Conservation (phyloP, 2,888 invertebrate species). For the Lutraria lutraria region DNA sequence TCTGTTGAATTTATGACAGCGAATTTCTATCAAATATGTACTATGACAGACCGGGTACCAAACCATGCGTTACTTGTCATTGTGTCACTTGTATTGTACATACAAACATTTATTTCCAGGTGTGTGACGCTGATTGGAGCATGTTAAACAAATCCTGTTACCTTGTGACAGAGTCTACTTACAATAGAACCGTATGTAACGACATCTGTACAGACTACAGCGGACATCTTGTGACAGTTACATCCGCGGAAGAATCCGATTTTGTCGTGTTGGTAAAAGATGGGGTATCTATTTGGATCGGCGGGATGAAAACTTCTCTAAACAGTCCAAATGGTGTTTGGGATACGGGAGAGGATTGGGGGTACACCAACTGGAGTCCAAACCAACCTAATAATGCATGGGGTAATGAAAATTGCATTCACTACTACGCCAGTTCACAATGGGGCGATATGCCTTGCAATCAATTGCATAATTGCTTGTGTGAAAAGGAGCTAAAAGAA, state of each 20-base stretch:
- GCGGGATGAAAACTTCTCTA: background rate
- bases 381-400: background rate
- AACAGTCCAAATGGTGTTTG: background rate
- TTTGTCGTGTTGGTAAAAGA: background rate
- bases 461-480: background rate
- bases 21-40: too few species aligned
- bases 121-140: background rate
- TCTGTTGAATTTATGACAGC: too few species aligned
- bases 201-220: background rate
- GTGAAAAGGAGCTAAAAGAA: background rate
- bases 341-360: constrained; percentile 1
- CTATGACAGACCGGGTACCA: too few species aligned
- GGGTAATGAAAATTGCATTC: background rate
- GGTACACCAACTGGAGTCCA: background rate
- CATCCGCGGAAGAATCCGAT: background rate
- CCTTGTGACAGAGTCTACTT: background rate
- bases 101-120: background rate
- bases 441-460: background rate
- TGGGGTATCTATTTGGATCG: background rate
- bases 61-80: too few species aligned
- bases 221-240: background rate
- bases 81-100: too few species aligned
- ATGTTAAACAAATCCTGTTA: background rate
- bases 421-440: background rate
- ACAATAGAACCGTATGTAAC: background rate